phyloP scores from a whole-genome alignment of 2,797 vertebrate species.

The Hydrolagus colliei region DNA sequence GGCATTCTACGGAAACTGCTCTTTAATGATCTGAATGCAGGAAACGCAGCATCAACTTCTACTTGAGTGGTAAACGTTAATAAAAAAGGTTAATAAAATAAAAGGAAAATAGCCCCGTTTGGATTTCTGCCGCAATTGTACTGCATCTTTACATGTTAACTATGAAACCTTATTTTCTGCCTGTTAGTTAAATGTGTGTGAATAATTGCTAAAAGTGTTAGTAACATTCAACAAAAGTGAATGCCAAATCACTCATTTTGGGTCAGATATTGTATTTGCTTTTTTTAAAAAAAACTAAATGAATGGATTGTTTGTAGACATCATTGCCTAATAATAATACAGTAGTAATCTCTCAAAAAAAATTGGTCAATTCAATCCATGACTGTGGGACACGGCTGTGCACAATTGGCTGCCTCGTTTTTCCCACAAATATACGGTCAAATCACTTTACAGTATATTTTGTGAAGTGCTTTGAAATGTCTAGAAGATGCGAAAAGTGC shows the following conservation, averaged over 20 bases:
- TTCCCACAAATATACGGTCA: too few species aligned
- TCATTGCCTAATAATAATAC: not conserved
- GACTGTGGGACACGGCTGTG: too few species aligned
- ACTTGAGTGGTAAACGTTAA: constrained; percentile 18
- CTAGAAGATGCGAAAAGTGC: too few species aligned
- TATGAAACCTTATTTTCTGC: not conserved
- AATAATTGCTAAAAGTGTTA: not conserved
- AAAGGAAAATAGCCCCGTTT: not conserved
- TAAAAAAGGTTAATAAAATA: not conserved
- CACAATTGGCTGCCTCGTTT: too few species aligned
- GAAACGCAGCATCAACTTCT: constrained; percentile 36
- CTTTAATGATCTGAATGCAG: constrained; percentile 49
- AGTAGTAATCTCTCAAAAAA: too few species aligned
- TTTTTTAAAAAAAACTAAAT: constrained; percentile 18
- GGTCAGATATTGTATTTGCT: not conserved
- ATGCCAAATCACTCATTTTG: not conserved
- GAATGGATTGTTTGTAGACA: constrained; percentile 8
- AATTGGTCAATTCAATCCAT: too few species aligned
- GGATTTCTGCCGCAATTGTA: not conserved
- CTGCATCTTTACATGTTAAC: constrained; percentile 17
- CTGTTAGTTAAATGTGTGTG: not conserved
- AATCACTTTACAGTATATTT: too few species aligned
- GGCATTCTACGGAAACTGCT: constrained; percentile 79
- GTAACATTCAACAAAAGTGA: not conserved
- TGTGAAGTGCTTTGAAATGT: too few species aligned